A percentile compares a stretch with the other conserved stretches of the same genome.
These are phyloP conservation scores for Chrysocyon brachyurus DNA, from an alignment of 2,797 vertebrate species.

Conservation along the genomic window DNA sequence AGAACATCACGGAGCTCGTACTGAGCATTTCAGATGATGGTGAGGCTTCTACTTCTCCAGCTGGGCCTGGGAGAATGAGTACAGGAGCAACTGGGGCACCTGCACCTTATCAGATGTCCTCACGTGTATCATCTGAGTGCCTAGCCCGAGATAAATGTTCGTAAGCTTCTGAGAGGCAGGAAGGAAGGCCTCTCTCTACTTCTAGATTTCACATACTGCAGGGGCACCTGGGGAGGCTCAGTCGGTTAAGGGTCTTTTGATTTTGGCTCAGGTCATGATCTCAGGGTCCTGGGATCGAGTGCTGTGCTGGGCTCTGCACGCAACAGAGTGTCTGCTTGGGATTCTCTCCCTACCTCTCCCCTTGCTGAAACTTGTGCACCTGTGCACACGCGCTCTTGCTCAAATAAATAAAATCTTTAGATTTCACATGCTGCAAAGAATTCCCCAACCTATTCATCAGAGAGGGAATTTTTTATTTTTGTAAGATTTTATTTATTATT, in stretches of 20 bases:
- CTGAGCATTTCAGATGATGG: no score
- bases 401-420: not conserved
- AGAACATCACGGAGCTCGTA: not conserved
- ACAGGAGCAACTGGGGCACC: not conserved
- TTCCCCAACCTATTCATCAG: not conserved
- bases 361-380: not conserved
- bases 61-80: no score
- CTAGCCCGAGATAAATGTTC: not conserved
- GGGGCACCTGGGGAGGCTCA: not conserved
- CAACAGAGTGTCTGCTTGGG: not conserved
- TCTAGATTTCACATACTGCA: not conserved
- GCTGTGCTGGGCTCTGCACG: rapidly evolving
- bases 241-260: not conserved
- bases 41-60: not conserved
- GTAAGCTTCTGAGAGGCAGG: not conserved
- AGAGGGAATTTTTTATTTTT: not conserved
- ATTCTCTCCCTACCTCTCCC: not conserved
- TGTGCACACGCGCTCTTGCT: not conserved
- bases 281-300: not conserved
- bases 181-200: not conserved
- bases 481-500: no score
- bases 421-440: not conserved
- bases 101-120: rapidly evolving
- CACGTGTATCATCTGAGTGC: rapidly evolving
- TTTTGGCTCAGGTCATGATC: not conserved